Percentiles rank a stretch among this genome's conserved stretches.
Conservation (phyloP, 2,797 vertebrate species). For the Melanotaenia parkinsoni region DNA sequence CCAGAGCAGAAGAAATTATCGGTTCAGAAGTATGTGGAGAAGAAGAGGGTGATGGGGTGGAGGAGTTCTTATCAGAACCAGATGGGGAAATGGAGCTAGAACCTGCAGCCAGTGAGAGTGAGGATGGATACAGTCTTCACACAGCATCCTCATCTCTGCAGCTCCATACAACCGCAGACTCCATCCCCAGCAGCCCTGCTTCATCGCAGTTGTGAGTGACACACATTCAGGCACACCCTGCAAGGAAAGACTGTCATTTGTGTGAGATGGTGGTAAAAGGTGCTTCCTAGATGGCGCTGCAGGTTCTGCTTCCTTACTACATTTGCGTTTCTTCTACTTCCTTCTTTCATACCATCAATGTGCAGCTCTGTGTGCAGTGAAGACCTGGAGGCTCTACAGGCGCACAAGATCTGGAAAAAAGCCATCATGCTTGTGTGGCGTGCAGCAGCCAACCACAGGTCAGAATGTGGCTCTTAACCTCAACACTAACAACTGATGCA, state of each 20-base stretch:
- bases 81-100: slow-evolving; percentile 94
- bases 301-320: slow-evolving; percentile 6
- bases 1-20: slow-evolving; percentile 82
- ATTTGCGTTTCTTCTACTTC: neutral
- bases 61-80: slow-evolving; percentile 91
- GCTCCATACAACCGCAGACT: slow-evolving; percentile 92
- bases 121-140: slow-evolving; percentile 95
- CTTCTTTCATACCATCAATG: neutral
- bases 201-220: slow-evolving; percentile 96
- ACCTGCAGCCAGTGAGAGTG: slow-evolving; percentile 93
- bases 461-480: slow-evolving; percentile 11
- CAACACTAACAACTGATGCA: neutral
- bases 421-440: slow-evolving; percentile 99
- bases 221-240: slow-evolving; percentile 23
- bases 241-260: slow-evolving; percentile 4
- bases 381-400: slow-evolving; percentile 96
- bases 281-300: neutral
- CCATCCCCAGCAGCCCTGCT: slow-evolving; percentile 96
- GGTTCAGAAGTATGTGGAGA: slow-evolving; percentile 86
- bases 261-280: slow-evolving; percentile 21
- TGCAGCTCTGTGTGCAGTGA: slow-evolving; percentile 94
- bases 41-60: slow-evolving; percentile 89
- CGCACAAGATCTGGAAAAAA: slow-evolving; percentile 99
- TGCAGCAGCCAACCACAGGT: slow-evolving; percentile 98
- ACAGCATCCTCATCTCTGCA: slow-evolving; percentile 91